Evolutionary conservation across 1,140 invertebrate genomes (phyloP).

Genomic region (Apis florea): DNA sequence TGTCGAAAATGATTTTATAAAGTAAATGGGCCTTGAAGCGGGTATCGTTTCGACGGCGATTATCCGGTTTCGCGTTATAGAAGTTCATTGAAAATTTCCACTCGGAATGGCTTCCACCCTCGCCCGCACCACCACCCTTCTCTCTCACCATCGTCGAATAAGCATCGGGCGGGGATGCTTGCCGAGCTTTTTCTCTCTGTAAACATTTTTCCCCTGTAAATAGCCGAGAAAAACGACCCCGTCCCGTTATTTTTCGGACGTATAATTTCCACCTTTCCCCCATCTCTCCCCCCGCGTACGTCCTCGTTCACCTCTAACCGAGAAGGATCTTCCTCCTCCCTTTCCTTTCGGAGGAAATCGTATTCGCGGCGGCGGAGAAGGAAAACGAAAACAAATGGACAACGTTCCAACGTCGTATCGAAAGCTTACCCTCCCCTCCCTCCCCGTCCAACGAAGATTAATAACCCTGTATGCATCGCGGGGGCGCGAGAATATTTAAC

Average conservation of each 20-base stretch:
- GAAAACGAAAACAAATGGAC: conserved; percentile 26
- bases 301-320: not conserved
- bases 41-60: conserved; percentile 35
- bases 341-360: not conserved
- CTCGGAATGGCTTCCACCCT: not conserved
- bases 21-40: conserved; percentile 28
- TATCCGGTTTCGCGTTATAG: conserved; percentile 37
- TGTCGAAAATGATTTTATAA: conserved; percentile 40
- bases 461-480: not conserved
- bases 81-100: conserved; percentile 48
- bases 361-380: too few species aligned
- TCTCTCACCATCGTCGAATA: conserved; percentile 20
- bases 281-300: not conserved
- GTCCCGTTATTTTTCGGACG: not conserved
- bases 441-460: conserved; percentile 14
- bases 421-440: not conserved
- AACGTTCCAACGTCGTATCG: conserved; percentile 7
- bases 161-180: not conserved
- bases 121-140: not conserved
- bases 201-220: conserved; percentile 29
- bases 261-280: not conserved
- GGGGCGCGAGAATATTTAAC: not conserved
- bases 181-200: not conserved
- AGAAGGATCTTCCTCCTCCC: not conserved
- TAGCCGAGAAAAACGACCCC: not conserved